Base-by-base conservation (phyloP, 2,797 vertebrate genomes). In the Todus mexicanus region DNA sequence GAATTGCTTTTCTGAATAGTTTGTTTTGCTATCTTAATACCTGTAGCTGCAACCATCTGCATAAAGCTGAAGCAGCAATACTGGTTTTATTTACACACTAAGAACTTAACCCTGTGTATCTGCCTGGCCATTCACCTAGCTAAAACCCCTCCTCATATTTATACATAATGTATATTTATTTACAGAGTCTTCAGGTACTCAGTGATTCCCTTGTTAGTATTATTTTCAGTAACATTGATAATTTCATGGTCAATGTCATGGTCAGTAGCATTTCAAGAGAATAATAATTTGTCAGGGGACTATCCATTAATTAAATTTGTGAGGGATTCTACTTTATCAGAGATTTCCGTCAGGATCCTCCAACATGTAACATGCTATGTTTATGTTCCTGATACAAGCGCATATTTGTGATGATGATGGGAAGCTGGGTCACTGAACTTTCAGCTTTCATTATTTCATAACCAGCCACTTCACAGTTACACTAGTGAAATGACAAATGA, bases 101-200 rank as follows among this genome's bases (percentile, higher is more conserved):
- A 48, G 26, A 68, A 74, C 25, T 29, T 84, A 64, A 53, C 5
- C 7, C 13, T 43, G 1, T 72, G 3, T 73, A 16, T 63, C 18
- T 85, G 9, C 31, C 48, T 63, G 35, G 11, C 15, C 35, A 40
- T 25, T 26, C 73, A 1, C 35, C 14, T 48, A 48, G 12, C 23
- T 78, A 77, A 81, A 73, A 35, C 2, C 5, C 2, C 4, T 43
- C 8, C 11, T 56, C 50, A 11, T 27, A 3, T 81, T 86, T 84
- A 9, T 43, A 22, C 0, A 0, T 68, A 37, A 40, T 16, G 3
- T 21, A 6, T n/a, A 45, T 56, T 53, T 82, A n/a, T 75, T 68
- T 81, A 51, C 17, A 63, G 48, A 40, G 19, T 9, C 47, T 81
- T 65, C n/a, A 79, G 29, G 23, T 79, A 60, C 38, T 87, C 12